phyloP scores from a whole-genome alignment of 2,113 vertebrate genomes.

The Notiomystis cincta region DNA sequence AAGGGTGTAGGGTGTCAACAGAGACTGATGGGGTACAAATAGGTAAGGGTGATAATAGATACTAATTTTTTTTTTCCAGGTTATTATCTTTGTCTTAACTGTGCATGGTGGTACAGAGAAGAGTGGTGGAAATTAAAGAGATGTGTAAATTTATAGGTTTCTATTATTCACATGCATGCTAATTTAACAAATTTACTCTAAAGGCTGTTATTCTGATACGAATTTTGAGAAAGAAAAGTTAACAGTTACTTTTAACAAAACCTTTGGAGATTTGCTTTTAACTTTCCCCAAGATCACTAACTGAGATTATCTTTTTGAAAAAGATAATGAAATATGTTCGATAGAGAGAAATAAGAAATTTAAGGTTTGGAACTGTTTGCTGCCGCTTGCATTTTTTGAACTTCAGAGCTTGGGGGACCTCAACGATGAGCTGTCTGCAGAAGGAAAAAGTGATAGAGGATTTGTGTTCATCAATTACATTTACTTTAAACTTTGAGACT shows the following conservation, averaged over 20 bases:
- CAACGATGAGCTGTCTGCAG: background rate
- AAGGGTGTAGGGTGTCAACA: rapidly evolving
- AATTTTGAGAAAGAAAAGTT: background rate
- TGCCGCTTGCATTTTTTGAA: background rate
- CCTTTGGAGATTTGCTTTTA: background rate
- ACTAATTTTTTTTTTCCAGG: background rate
- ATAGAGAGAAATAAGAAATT: background rate
- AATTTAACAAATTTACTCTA: background rate
- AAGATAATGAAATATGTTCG: background rate
- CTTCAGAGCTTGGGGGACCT: background rate
- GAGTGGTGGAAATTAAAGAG: background rate
- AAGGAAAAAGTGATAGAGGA: background rate
- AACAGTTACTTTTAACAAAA: background rate
- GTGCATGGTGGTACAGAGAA: background rate
- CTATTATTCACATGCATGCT: background rate
- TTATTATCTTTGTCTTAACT: background rate
- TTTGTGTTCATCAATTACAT: background rate
- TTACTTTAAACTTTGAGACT: background rate
- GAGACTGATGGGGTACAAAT: background rate
- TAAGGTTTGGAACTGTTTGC: background rate
- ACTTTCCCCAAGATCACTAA: background rate
- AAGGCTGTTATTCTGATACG: background rate
- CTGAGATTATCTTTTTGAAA: background rate
- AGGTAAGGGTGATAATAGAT: background rate
- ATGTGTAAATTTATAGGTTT: background rate